phyloP scores from a whole-genome alignment of 2,888 invertebrate species.

The Erynnis tages region DNA sequence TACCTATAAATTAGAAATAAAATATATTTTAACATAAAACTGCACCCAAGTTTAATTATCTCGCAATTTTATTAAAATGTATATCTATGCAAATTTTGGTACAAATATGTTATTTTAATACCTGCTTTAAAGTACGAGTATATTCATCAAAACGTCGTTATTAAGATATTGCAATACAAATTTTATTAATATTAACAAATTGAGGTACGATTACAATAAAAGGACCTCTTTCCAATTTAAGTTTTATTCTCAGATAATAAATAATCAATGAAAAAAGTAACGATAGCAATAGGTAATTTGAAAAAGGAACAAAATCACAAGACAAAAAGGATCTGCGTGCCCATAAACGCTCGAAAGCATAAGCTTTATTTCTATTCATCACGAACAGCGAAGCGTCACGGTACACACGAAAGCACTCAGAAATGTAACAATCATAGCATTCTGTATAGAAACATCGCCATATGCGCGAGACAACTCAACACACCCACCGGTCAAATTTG shows the following conservation, averaged over 20 bases:
- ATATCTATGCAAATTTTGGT: too few species aligned
- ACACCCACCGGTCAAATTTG: conserved; percentile 80
- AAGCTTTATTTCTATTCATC: conserved; percentile 60
- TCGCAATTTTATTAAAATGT: background rate
- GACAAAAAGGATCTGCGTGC: conserved; percentile 33
- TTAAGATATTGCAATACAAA: too few species aligned
- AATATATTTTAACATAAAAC: background rate
- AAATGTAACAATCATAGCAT: conserved; percentile 57
- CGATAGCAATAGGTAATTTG: conserved; percentile 1
- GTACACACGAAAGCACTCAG: conserved; percentile 71
- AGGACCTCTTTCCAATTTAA: too few species aligned
- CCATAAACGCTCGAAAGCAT: conserved; percentile 38
- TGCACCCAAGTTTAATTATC: background rate
- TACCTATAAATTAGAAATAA: background rate
- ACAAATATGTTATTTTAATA: too few species aligned
- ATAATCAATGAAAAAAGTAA: background rate
- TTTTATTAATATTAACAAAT: too few species aligned
- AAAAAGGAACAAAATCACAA: conserved; percentile 10
- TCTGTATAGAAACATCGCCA: conserved; percentile 67
- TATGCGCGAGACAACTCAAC: conserved; percentile 72
- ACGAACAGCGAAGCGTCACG: conserved; percentile 60
- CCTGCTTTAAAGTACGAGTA: too few species aligned
- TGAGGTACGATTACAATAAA: too few species aligned
- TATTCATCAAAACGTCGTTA: too few species aligned
- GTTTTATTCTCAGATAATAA: too few species aligned